A percentile compares a stretch with the other conserved stretches of the same genome.
Evolutionary conservation across 2,113 vertebrate species (phyloP).

Genomic region (Apeltes quadracus): DNA sequence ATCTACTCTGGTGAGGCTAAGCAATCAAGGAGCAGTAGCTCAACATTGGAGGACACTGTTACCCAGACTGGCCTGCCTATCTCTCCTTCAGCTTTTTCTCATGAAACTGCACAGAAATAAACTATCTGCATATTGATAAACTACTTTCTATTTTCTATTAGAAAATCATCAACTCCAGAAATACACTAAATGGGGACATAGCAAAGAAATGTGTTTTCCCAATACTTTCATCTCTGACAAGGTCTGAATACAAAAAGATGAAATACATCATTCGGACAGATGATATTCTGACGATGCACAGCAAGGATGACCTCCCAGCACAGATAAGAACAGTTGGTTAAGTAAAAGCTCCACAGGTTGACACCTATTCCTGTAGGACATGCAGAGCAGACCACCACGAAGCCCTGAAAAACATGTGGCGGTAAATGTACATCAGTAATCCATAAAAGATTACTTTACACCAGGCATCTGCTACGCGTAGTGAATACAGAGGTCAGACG

Average conservation of each 20-base stretch:
- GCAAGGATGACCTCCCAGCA: conserved; percentile 25
- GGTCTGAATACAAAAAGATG: conserved; percentile 8
- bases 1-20: conserved; percentile 58
- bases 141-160: background rate
- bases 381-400: conserved; percentile 24
- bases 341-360: conserved; percentile 45
- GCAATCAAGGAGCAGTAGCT: conserved; percentile 27
- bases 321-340: conserved; percentile 43
- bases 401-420: conserved; percentile 57
- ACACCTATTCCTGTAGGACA: conserved; percentile 58
- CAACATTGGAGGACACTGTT: conserved; percentile 7
- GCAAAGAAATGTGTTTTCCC: background rate
- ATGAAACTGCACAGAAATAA: conserved; percentile 13
- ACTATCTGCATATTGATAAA: conserved; percentile 7
- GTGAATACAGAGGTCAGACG: conserved; percentile 36
- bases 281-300: conserved; percentile 25
- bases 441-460: conserved; percentile 73
- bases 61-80: conserved; percentile 1
- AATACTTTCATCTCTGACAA: conserved; percentile 14
- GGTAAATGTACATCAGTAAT: conserved; percentile 58
- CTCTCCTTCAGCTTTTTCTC: conserved; percentile 13
- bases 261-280: background rate
- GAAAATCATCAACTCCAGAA: conserved; percentile 1
- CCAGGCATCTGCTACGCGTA: conserved; percentile 39
- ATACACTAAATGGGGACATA: background rate